Base-by-base conservation (phyloP, 2,888 invertebrate species). In the Leptopterna dolabrata region DNA sequence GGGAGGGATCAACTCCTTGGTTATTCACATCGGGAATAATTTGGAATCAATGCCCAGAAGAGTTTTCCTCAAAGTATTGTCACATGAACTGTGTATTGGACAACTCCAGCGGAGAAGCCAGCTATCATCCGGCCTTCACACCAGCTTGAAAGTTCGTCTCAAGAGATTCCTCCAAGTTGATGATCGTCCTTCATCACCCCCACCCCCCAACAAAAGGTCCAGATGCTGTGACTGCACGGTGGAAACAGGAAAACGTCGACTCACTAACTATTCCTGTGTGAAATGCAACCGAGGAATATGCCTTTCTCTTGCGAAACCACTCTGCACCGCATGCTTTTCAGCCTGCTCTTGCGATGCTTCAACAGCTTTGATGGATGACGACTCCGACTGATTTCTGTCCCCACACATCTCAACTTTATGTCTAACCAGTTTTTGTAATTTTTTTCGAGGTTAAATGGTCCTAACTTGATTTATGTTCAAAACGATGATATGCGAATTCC, bases 1-100 rank as follows among this genome's bases (percentile, higher is more conserved):
- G n/a, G n/a, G 90, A 30, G 90, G 89, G 29, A 90, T 90, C 29
- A 90, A 90, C 84, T 88, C 89, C 36, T 13, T 24, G 29, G 29
- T 78, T 36, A 78, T 78, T 24, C 27, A 71, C 71, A 11, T 71
- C 11, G 71, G 71, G 71, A 71, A 71, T 76, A 29, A 76, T 36
- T 36, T 14, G 30, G 30, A 76, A 36, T 19, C 76, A 19, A 41
- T n/a, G n/a, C n/a, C n/a, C n/a, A n/a, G n/a, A 80, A 41, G 82
- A 19, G 13, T 63, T 11, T 82, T 82, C 29, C 82, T 82, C 13
- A 51, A 63, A 71, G 29, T 24, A 76, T 36, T 82, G 51, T 70
- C 55, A 51, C 63, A 82, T 63, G 82, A 82, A 71, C 63, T 82
- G 51, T 19, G 51, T 16, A 4, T 63, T 24, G 82, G 36, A 63